A percentile compares a stretch with the other conserved stretches of the same genome.
phyloP scores from a whole-genome alignment of 1,140 invertebrate genomes.

The Drosophila sechellia region DNA sequence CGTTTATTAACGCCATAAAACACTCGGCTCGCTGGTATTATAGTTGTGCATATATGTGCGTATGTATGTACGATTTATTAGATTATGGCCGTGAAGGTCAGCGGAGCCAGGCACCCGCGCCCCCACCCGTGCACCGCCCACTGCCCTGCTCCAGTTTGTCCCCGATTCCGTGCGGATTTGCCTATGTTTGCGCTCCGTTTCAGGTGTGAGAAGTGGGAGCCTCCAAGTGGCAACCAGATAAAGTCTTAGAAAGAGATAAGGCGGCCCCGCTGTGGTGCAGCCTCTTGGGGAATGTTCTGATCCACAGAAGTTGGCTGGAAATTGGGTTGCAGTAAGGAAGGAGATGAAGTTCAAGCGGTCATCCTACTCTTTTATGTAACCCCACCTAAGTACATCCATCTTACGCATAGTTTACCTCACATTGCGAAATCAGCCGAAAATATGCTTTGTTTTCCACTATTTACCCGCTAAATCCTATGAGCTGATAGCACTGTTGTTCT shows the following conservation, averaged over 20 bases:
- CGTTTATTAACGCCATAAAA: slow-evolving; percentile 63
- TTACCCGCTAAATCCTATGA: slow-evolving; percentile 53
- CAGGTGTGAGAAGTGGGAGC: slow-evolving; percentile 74
- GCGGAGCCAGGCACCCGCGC: slow-evolving; percentile 32
- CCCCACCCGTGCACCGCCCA: slow-evolving; percentile 31
- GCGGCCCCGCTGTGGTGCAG: background rate
- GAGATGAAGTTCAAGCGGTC: background rate
- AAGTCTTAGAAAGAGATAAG: slow-evolving; percentile 45
- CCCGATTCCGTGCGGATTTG: slow-evolving; percentile 49
- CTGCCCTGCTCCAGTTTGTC: slow-evolving; percentile 55
- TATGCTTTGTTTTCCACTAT: slow-evolving; percentile 47
- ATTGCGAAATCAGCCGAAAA: slow-evolving; percentile 58
- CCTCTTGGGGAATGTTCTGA: slow-evolving; percentile 15
- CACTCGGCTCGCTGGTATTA: slow-evolving; percentile 65
- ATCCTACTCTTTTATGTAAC: background rate
- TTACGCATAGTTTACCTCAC: slow-evolving; percentile 29
- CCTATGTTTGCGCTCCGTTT: slow-evolving; percentile 28
- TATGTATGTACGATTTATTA: slow-evolving; percentile 67
- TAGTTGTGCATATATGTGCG: slow-evolving; percentile 70
- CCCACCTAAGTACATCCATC: slow-evolving; percentile 4
- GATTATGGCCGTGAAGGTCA: slow-evolving; percentile 80
- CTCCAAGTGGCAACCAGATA: slow-evolving; percentile 71
- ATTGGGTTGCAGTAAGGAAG: background rate
- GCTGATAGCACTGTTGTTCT: slow-evolving; percentile 60
- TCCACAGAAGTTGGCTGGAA: slow-evolving; percentile 2